phyloP scores from a whole-genome alignment of 2,113 vertebrate genomes.

The Xiphophorus couchianus region DNA sequence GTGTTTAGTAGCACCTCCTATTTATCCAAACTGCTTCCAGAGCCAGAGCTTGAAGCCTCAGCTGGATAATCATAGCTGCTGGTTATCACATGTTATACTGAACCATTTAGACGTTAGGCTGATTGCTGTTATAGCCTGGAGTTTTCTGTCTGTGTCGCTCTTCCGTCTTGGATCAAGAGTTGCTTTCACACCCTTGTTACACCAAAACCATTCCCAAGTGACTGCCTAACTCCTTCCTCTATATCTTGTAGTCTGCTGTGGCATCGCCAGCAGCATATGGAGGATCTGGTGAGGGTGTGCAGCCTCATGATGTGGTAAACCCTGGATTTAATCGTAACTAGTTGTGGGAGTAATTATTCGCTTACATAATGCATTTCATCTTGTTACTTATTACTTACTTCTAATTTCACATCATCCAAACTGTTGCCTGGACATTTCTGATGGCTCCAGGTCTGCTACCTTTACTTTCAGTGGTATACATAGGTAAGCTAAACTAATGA shows the following conservation, averaged over 20 bases:
- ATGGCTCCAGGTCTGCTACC: background rate
- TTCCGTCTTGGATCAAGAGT: slow-evolving; percentile 28
- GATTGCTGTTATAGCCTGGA: slow-evolving; percentile 44
- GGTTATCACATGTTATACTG: slow-evolving; percentile 36
- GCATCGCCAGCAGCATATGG: background rate
- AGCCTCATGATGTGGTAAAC: slow-evolving; percentile 11
- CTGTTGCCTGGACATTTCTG: background rate
- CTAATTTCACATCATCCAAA: background rate
- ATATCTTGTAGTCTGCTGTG: slow-evolving; percentile 5
- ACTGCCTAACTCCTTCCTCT: slow-evolving; percentile 12
- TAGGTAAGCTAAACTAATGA: background rate
- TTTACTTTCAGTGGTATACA: too few species aligned
- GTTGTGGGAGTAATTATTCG: slow-evolving; percentile 7
- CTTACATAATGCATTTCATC: slow-evolving; percentile 5
- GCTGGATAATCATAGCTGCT: slow-evolving; percentile 38
- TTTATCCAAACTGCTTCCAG: slow-evolving; percentile 30
- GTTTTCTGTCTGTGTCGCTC: slow-evolving; percentile 37
- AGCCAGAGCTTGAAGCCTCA: slow-evolving; percentile 24
- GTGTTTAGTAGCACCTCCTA: slow-evolving; percentile 2
- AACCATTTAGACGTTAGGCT: slow-evolving; percentile 40
- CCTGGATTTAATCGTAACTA: slow-evolving; percentile 4
- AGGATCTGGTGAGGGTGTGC: slow-evolving; percentile 14
- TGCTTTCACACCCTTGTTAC: slow-evolving; percentile 30
- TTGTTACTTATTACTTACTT: slow-evolving; percentile 2
- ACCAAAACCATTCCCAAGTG: slow-evolving; percentile 23